Evolutionary conservation across 1,140 invertebrate species (phyloP).

Genomic region (Watersipora subatra): DNA sequence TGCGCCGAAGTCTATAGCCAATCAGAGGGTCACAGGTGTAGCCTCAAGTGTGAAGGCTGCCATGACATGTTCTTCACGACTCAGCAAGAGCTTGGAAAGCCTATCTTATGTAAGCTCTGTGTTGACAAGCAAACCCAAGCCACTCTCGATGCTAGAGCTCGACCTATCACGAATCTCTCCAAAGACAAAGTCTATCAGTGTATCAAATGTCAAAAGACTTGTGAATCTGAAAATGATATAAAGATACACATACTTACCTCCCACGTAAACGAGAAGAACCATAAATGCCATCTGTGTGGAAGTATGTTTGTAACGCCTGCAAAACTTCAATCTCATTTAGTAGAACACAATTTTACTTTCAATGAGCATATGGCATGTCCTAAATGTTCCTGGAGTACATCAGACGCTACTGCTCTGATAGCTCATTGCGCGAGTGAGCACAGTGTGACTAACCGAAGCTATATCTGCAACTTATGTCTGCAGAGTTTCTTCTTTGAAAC

Average conservation of each 20-base stretch:
- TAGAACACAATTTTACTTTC: conserved; percentile 79
- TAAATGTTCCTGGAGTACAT: conserved; percentile 73
- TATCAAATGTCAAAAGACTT: conserved; percentile 57
- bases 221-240: conserved; percentile 53
- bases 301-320: conserved; percentile 55
- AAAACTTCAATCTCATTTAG: conserved; percentile 74
- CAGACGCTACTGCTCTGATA: conserved; percentile 60
- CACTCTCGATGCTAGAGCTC: not conserved
- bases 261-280: conserved; percentile 46
- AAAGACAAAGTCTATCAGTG: conserved; percentile 49
- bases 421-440: conserved; percentile 65
- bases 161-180: not conserved
- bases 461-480: conserved; percentile 66
- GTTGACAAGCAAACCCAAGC: not conserved
- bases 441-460: conserved; percentile 59
- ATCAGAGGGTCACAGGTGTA: not conserved
- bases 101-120: not conserved
- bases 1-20: not conserved
- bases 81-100: not conserved
- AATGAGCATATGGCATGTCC: conserved; percentile 68
- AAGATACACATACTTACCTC: conserved; percentile 48
- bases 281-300: conserved; percentile 61
- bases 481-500: conserved; percentile 80
- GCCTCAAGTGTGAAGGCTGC: not conserved
- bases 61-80: not conserved